Evolutionary conservation across 2,113 vertebrate species (phyloP).

Genomic region (Ceratotherium simum): DNA sequence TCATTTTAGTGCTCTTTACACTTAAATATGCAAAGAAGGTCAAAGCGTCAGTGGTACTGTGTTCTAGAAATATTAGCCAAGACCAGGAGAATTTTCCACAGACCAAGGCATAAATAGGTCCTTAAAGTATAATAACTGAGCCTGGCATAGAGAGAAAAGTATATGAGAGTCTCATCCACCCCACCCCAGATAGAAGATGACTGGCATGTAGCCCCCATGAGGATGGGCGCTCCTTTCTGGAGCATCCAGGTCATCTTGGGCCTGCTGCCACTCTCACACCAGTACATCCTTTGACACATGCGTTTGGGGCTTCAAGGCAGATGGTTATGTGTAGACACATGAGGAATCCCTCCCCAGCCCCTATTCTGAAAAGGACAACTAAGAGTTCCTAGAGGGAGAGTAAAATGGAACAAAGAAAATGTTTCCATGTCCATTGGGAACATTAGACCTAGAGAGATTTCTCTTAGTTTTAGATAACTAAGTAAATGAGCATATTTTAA

Average conservation of each 20-base stretch:
- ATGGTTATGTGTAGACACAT: not conserved
- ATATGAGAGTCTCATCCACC: not conserved
- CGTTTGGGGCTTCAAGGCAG: not conserved
- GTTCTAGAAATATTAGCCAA: not conserved
- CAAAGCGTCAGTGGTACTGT: not conserved
- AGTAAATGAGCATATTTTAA: not conserved
- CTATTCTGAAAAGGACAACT: not conserved
- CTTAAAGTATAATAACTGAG: not conserved
- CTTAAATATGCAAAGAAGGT: not conserved
- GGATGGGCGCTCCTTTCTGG: no score
- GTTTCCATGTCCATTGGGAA: not conserved
- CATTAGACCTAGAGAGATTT: not conserved
- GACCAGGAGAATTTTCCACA: not conserved
- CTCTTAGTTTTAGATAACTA: not conserved
- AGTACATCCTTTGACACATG: not conserved
- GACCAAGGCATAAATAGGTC: not conserved
- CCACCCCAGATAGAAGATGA: not conserved
- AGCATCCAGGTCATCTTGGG: no score
- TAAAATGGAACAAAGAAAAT: not conserved
- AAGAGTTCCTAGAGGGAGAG: not conserved
- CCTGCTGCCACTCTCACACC: not conserved
- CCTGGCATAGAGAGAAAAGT: not conserved
- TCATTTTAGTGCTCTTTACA: not conserved
- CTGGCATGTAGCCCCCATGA: accelerated
- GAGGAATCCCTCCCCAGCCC: not conserved